Evolutionary conservation across 2,113 vertebrate species (phyloP).

Genomic region (Calcarius ornatus): DNA sequence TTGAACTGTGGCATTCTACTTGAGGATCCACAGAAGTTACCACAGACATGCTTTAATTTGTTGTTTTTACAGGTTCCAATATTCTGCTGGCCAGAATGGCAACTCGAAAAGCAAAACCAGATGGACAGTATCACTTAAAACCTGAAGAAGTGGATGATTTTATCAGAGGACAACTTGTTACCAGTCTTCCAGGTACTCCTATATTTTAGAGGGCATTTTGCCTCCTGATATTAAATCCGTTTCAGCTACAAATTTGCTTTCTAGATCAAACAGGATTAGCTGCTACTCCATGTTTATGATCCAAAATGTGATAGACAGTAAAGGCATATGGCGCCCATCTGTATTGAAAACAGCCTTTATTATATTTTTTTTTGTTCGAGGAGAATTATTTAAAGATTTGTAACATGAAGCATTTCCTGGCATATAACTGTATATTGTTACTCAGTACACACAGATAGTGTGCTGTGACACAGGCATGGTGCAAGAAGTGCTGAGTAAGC

Average conservation of each 20-base stretch:
- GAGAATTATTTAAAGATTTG: not conserved
- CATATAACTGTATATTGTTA: not conserved
- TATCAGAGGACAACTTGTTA: conserved; percentile 89
- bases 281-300: not conserved
- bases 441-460: not conserved
- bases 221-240: not conserved
- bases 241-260: not conserved
- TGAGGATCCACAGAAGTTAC: not conserved
- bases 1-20: not conserved
- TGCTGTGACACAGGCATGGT: not conserved
- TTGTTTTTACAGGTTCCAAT: conserved; percentile 85
- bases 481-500: not conserved
- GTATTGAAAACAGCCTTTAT: not conserved
- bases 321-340: not conserved
- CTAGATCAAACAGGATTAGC: not conserved
- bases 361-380: not conserved
- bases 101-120: conserved; percentile 92
- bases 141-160: conserved; percentile 95
- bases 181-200: conserved; percentile 87
- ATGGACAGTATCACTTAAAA: conserved; percentile 91
- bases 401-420: not conserved
- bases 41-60: not conserved
- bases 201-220: not conserved
- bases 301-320: not conserved
- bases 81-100: conserved; percentile 97